Conservation (phyloP, 2,888 invertebrate genomes). For the Brenthis hecate region DNA sequence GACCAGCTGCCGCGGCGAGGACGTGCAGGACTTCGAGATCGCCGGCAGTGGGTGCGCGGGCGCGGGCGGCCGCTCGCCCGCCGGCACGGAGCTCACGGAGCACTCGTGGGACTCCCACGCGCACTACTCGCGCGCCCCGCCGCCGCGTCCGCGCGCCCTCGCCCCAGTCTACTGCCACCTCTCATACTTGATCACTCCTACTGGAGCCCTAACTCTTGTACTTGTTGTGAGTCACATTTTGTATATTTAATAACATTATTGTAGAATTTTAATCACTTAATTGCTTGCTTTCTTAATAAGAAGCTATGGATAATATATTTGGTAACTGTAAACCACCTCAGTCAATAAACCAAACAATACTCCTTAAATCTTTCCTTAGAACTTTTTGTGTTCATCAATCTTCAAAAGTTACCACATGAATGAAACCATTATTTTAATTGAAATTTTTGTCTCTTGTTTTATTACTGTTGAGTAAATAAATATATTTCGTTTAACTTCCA, state of each 20-base stretch:
- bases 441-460: too few relatives aligned
- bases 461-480: too few relatives aligned
- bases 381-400: too few relatives aligned
- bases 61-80: conserved; percentile 71
- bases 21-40: conserved; percentile 81
- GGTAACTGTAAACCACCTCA: too few relatives aligned
- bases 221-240: conserved; percentile 46
- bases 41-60: conserved; percentile 79
- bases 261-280: too few relatives aligned
- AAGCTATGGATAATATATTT: too few relatives aligned
- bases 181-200: conserved; percentile 50
- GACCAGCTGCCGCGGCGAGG: conserved; percentile 77
- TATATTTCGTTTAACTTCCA: too few relatives aligned
- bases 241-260: not conserved
- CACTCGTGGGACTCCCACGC: conserved; percentile 81
- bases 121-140: conserved; percentile 71
- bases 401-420: too few relatives aligned
- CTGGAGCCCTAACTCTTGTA: conserved; percentile 50
- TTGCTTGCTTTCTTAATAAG: too few relatives aligned
- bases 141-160: conserved; percentile 63
- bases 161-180: conserved; percentile 76
- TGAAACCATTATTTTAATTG: too few relatives aligned
- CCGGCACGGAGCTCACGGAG: conserved; percentile 73
- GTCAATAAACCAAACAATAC: too few relatives aligned
- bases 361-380: too few relatives aligned